These are phyloP conservation scores for Cisticola juncidis DNA, from an alignment of 2,113 vertebrate genomes.

Conservation along the genomic window DNA sequence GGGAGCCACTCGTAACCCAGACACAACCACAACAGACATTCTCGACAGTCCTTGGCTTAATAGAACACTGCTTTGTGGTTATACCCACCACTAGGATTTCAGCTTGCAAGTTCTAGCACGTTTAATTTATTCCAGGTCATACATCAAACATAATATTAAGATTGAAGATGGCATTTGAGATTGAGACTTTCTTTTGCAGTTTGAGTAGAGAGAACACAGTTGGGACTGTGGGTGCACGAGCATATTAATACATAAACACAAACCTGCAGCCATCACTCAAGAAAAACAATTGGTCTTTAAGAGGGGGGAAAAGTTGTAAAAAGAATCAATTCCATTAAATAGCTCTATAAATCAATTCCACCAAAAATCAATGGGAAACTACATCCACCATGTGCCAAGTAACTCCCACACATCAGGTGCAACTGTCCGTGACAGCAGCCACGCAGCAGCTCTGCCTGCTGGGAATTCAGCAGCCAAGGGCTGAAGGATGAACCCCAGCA, in stretches of 20 bases:
- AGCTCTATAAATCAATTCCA: conserved; percentile 67
- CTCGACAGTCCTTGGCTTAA: conserved; percentile 49
- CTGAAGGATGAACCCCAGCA: neutral
- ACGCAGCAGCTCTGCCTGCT: neutral
- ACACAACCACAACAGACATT: conserved; percentile 68
- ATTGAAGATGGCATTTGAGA: conserved; percentile 50
- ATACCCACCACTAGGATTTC: conserved; percentile 58
- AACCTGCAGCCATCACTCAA: conserved; percentile 38
- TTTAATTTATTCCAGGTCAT: conserved; percentile 59
- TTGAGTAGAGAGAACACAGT: neutral
- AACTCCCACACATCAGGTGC: conserved; percentile 40
- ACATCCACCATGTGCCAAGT: conserved; percentile 17
- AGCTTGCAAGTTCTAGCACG: conserved; percentile 52
- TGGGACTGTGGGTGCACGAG: neutral
- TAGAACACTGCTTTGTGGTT: conserved; percentile 65
- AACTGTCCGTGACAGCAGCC: neutral
- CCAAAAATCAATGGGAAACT: conserved; percentile 63
- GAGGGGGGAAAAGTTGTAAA: conserved; percentile 54
- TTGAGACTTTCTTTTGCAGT: conserved; percentile 8
- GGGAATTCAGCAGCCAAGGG: neutral
- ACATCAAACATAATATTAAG: conserved; percentile 55
- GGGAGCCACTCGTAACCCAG: conserved; percentile 54
- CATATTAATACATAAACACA: conserved; percentile 38
- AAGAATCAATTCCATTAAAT: conserved; percentile 62
- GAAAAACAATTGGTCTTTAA: conserved; percentile 59